phyloP scores from a whole-genome alignment of 2,888 invertebrate species.

The Pseudanteris insignis region DNA sequence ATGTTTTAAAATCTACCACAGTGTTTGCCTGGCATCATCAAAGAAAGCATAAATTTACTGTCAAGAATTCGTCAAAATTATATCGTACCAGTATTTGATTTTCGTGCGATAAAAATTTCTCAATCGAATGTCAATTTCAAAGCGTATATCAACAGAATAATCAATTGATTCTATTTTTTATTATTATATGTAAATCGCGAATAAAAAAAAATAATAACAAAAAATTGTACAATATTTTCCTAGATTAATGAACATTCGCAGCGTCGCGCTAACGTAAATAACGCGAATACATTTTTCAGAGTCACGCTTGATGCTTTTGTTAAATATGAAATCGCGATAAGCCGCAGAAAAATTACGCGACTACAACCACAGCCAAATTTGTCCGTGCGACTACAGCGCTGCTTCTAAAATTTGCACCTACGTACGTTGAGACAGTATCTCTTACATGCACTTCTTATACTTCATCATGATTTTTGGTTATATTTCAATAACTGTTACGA shows the following conservation, averaged over 20 bases:
- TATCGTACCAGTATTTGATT: slow-evolving; percentile 28
- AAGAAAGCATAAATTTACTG: too few species aligned
- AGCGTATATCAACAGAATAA: slow-evolving; percentile 33
- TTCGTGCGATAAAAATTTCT: slow-evolving; percentile 41
- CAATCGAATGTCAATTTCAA: slow-evolving; percentile 43
- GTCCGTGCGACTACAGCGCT: slow-evolving; percentile 54
- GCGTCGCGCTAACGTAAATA: slow-evolving; percentile 18
- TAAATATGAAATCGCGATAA: slow-evolving; percentile 30
- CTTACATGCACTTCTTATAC: slow-evolving; percentile 17
- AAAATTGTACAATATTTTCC: slow-evolving; percentile 14
- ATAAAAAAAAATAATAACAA: slow-evolving; percentile 36
- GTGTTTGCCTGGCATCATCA: too few species aligned
- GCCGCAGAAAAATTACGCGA: slow-evolving; percentile 30
- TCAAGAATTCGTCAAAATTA: too few species aligned
- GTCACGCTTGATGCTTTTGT: slow-evolving; percentile 3
- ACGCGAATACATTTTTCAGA: slow-evolving; percentile 3
- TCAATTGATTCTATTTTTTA: too few species aligned
- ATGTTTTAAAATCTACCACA: too few species aligned
- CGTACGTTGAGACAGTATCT: slow-evolving; percentile 42
- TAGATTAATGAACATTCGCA: slow-evolving; percentile 27
- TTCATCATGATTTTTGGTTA: slow-evolving; percentile 22
- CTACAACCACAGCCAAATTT: slow-evolving; percentile 54
- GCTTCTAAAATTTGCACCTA: slow-evolving; percentile 42
- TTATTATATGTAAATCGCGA: too few species aligned
- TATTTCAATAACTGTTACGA: too few species aligned